These are phyloP conservation scores for Lepetodrilus schrolli DNA, from an alignment of 2,888 invertebrate species.

Conservation along the genomic window DNA sequence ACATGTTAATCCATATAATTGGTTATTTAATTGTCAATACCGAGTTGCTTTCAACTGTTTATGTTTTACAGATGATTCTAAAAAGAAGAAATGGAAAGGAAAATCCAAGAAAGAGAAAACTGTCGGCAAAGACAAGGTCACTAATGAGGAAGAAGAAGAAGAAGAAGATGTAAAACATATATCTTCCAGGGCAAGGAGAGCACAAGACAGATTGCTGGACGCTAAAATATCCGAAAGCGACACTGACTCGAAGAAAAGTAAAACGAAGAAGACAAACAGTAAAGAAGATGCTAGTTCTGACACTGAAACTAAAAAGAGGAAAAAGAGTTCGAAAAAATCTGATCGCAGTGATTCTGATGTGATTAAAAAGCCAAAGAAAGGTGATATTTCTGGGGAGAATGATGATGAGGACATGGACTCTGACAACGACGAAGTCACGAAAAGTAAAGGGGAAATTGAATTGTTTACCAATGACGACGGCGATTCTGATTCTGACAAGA, in stretches of 20 bases:
- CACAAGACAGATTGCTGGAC: slow-evolving; percentile 52
- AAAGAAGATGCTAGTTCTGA: slow-evolving; percentile 36
- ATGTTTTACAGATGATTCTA: not conserved
- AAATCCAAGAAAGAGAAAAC: slow-evolving; percentile 52
- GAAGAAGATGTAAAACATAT: slow-evolving; percentile 45
- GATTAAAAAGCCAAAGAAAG: slow-evolving; percentile 41
- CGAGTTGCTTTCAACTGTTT: not conserved
- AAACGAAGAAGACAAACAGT: slow-evolving; percentile 37
- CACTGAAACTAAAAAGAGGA: slow-evolving; percentile 33
- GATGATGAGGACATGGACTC: too few species aligned
- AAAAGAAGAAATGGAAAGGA: not conserved
- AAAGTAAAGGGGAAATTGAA: too few species aligned
- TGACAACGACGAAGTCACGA: too few species aligned
- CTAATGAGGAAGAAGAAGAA: slow-evolving; percentile 61
- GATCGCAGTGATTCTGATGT: slow-evolving; percentile 40
- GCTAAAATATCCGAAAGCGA: slow-evolving; percentile 63
- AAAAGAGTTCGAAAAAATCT: slow-evolving; percentile 21
- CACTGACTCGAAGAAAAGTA: slow-evolving; percentile 48
- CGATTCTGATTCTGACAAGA: too few species aligned
- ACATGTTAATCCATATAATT: too few species aligned
- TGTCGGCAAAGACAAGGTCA: slow-evolving; percentile 81
- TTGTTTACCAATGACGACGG: too few species aligned
- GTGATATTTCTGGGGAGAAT: too few species aligned
- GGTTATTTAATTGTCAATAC: not conserved
- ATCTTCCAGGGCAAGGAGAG: slow-evolving; percentile 44